phyloP scores from a whole-genome alignment of 2,888 invertebrate genomes.

The Parnassius glacialis region DNA sequence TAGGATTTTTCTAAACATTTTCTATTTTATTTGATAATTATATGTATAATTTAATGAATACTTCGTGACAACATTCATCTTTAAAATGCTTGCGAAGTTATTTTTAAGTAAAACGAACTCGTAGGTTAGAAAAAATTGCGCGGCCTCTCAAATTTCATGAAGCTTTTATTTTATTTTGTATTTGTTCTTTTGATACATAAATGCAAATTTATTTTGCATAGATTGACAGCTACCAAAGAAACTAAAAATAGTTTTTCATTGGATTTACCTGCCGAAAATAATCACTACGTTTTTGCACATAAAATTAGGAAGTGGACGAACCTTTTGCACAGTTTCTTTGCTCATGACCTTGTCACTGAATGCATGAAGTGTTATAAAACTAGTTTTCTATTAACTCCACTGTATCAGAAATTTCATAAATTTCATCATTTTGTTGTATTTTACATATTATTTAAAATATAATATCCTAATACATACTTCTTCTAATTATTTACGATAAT shows the following conservation, averaged over 20 bases:
- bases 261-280: slow-evolving; percentile 2
- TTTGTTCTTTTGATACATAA: not conserved
- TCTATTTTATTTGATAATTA: not conserved
- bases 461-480: not conserved
- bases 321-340: slow-evolving; percentile 34
- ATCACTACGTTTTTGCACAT: slow-evolving; percentile 8
- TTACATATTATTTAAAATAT: no score
- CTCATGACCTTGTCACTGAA: slow-evolving; percentile 35
- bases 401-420: not conserved
- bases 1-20: slow-evolving; percentile 7
- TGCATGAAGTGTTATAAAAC: slow-evolving; percentile 2
- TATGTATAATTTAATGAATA: no score
- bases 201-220: no score
- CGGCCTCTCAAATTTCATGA: slow-evolving; percentile 21
- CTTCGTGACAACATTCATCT: no score
- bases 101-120: not conserved
- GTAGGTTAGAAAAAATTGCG: slow-evolving; percentile 17
- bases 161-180: not conserved
- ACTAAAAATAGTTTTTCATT: not conserved
- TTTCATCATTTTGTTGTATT: not conserved
- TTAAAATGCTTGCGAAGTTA: not conserved
- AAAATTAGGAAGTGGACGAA: slow-evolving; percentile 37
- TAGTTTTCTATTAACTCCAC: not conserved
- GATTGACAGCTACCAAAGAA: no score
- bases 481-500: not conserved